Base-by-base conservation (phyloP, 2,113 vertebrate genomes). In the Paramisgurnus dabryanus region DNA sequence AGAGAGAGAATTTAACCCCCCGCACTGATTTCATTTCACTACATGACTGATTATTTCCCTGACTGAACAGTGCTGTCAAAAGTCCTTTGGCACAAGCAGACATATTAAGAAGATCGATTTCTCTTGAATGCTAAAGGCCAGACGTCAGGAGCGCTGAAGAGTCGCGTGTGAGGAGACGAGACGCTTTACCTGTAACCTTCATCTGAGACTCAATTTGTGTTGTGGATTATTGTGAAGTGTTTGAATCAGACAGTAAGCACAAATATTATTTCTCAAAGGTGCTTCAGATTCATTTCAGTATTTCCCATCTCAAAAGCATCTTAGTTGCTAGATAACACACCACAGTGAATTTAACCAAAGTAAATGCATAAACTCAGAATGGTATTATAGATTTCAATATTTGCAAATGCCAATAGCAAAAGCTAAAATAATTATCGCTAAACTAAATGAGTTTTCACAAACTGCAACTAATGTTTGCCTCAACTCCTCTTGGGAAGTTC, bases 1-100 rank as follows among this genome's bases (percentile, higher is more conserved):
- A 87, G 86, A 87, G 87, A 88, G 87, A 86, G 78, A 76, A 85
- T 90, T 90, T 60, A 67, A 55, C 61, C 57, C 47, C 49, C 40
- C 61, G 13, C 22, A 6, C 9, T 69, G 72, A 67, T 80, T 64
- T 78, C 65, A 76, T 70, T 78, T 73, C 71, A 71, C 63, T 65
- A 75, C 12, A 39, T 80, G 85, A 85, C 72, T 39, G 81, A 85
- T 83, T 82, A 70, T 79, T 85, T 87, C 73, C 78, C 82, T 76
- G 77, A 85, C 83, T 71, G 81, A 84, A 82, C 68, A 47, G 68
- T 68, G 61, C 80, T 83, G 83, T 86, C 85, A 85, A 60, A 85
- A 86, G 55, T 67, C 80, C 74, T 85, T 76, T 83, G 80, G 79
- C 70, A 45, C 79, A 15, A 70, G 65, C 66, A 4, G 73, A 79